Evolutionary conservation across 2,888 invertebrate species (phyloP), one percentile per base, ranked within the genome.

Genomic region (Trachelus troglodyta): DNA sequence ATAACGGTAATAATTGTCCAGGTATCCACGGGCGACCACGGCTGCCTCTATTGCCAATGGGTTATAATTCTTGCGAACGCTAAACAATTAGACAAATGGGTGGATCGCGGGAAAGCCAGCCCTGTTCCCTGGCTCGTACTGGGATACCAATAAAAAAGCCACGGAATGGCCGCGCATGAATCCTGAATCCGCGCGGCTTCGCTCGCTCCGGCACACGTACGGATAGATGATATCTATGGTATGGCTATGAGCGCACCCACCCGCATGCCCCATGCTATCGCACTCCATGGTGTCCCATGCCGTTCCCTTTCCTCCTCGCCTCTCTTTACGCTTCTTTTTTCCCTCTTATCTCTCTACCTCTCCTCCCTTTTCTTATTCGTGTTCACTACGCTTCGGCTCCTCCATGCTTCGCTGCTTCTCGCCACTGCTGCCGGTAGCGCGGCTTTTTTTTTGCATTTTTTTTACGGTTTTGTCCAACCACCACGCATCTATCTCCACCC

Each of bases 161-260:
- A 34, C 74, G 74, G 74, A 74, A 40, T 34, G 35, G 34, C 30
- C 35, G 74, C 34, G 74, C 74, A 74, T 74, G 74, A 74, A 74
- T 74, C 74, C 34, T 34, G n/a, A 35, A 34, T 71, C 71, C 71
- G 34, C 74, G 71, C 69, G 31, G 73, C 37, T 23, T 74, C 56
- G 56, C 56, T 75, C 75, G 79, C 79, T 77, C 80, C 77, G 71
- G 73, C 81, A 77, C 76, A 73, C 81, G 76, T 81, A 80, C 73
- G 84, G 81, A 79, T 78, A 84, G 79, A 84, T 85, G 82, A 82
- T 82, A 85, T 86, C 85, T 85, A 81, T 79, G 78, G 80, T 79
- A 80, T 79, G 80, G 81, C 80, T 79, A 77, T 81, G 81, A 81
- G 81, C 76, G 79, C 84, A 84, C 85, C 85, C 84, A 84, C 85